Percentiles rank a stretch among this genome's conserved stretches.
These are phyloP conservation scores for Acyrthosiphon pisum DNA, from an alignment of 1,140 invertebrate genomes.

Conservation along the genomic window DNA sequence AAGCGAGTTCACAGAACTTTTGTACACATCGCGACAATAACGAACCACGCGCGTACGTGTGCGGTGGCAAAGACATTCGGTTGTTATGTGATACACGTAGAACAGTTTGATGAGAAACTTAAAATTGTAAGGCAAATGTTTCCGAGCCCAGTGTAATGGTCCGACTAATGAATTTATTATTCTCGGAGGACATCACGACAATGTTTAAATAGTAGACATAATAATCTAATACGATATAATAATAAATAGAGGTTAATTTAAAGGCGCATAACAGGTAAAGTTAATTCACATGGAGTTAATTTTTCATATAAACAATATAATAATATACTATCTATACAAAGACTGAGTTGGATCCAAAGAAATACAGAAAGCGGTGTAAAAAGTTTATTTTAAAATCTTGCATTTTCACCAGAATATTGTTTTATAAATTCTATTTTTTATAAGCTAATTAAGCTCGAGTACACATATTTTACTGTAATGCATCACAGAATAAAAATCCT, in stretches of 20 bases:
- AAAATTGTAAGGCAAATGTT: neutral
- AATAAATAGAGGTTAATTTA: neutral
- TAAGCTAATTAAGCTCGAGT: neutral
- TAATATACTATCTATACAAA: neutral
- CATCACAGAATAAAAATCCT: neutral
- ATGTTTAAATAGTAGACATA: neutral
- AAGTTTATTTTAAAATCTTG: neutral
- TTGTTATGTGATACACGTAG: constrained; percentile 6
- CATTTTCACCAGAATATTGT: neutral
- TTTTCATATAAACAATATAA: neutral
- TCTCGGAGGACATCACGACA: neutral
- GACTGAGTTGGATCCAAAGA: neutral
- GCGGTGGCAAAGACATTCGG: neutral
- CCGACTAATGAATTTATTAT: neutral
- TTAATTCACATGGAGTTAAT: neutral
- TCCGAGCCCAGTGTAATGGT: neutral
- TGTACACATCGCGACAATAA: neutral
- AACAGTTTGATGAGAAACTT: constrained; percentile 5
- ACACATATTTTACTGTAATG: neutral
- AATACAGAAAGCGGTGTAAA: neutral
- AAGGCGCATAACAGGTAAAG: neutral
- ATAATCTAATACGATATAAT: neutral
- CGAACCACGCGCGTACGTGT: neutral
- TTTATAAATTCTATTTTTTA: neutral
- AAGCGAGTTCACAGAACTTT: neutral